Conservation (phyloP, 2,797 vertebrate species). For the Brachyalestes nurse region DNA sequence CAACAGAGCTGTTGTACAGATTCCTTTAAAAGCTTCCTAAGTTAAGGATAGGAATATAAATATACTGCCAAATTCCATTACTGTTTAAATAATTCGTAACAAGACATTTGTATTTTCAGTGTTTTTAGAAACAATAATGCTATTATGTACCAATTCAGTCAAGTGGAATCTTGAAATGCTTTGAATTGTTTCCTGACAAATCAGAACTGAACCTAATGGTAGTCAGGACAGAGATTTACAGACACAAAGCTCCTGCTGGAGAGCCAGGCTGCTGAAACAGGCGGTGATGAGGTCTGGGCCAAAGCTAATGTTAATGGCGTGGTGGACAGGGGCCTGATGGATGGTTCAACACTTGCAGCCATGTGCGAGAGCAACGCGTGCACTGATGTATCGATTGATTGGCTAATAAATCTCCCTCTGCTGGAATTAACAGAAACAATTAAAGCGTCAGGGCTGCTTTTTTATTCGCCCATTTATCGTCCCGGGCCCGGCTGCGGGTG, state of each 20-base stretch:
- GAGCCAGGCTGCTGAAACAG: constrained; percentile 34
- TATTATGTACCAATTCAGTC: no score
- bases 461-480: constrained; percentile 63
- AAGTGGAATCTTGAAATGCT: no score
- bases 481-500: constrained; percentile 49
- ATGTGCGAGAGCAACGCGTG: constrained; percentile 53
- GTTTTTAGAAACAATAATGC: no score
- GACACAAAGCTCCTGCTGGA: background rate
- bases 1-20: no score
- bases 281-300: background rate
- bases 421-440: constrained; percentile 86
- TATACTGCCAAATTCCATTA: no score
- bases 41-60: no score
- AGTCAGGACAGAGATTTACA: background rate
- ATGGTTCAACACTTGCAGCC: constrained; percentile 61
- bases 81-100: no score
- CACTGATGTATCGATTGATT: constrained; percentile 70
- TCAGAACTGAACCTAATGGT: background rate
- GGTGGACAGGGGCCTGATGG: constrained; percentile 30
- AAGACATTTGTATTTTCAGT: background rate
- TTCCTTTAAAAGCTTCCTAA: no score
- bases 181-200: background rate
- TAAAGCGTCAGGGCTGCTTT: constrained; percentile 79
- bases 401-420: constrained; percentile 81
- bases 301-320: constrained; percentile 16